Evolutionary conservation across 2,113 vertebrate species (phyloP).

Genomic region (Leucoraja erinaceus): DNA sequence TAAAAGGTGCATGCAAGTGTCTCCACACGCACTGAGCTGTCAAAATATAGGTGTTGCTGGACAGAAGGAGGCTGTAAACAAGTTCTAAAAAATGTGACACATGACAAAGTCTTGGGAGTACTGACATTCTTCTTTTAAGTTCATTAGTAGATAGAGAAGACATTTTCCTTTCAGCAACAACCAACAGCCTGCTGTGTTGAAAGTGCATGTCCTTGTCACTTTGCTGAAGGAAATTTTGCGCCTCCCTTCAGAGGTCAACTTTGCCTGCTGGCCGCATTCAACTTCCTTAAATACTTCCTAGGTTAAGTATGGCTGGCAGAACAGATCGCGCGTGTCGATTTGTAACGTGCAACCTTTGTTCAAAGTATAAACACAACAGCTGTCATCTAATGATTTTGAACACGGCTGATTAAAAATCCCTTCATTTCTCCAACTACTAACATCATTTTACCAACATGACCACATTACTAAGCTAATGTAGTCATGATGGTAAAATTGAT

Average conservation of each 20-base stretch:
- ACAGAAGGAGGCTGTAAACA: not conserved
- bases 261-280: not conserved
- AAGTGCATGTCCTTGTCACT: constrained; percentile 28
- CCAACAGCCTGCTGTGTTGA: not conserved
- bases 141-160: not conserved
- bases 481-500: constrained; percentile 7
- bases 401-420: not conserved
- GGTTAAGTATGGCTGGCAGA: constrained; percentile 25
- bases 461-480: too few relatives aligned
- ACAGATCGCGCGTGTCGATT: not conserved
- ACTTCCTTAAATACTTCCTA: constrained; percentile 31
- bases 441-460: too few relatives aligned
- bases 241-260: not conserved
- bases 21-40: not conserved
- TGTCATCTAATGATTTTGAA: constrained; percentile 28
- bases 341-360: constrained; percentile 35
- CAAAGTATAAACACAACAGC: constrained; percentile 33
- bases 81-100: not conserved
- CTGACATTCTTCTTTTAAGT: not conserved
- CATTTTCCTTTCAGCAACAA: not conserved
- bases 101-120: not conserved
- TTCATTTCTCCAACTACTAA: not conserved
- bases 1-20: too few relatives aligned
- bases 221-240: not conserved
- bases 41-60: not conserved